These are phyloP conservation scores for Eriosoma lanigerum DNA, from an alignment of 1,140 invertebrate species.

Conservation along the genomic window DNA sequence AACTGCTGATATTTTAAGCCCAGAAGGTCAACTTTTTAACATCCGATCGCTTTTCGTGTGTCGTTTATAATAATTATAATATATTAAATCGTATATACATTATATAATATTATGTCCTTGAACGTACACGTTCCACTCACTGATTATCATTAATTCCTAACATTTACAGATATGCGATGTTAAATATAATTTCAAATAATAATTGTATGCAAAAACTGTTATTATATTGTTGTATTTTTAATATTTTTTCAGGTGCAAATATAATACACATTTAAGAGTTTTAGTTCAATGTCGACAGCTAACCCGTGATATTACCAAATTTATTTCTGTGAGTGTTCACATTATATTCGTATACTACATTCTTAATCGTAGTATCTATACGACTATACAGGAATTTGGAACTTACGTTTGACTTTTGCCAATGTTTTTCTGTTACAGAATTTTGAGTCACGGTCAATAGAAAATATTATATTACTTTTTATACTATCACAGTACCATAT, in stretches of 20 bases:
- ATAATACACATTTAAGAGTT: constrained; percentile 36
- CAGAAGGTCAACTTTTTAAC: constrained; percentile 7
- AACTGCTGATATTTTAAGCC: neutral
- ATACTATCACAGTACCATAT: neutral
- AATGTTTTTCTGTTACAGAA: neutral
- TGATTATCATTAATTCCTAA: neutral
- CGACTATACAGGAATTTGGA: neutral
- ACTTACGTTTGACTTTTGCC: neutral
- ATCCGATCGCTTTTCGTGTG: neutral
- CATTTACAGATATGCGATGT: neutral
- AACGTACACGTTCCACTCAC: neutral
- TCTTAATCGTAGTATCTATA: too few species aligned
- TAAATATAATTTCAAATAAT: neutral
- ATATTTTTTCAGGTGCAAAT: constrained; percentile 45
- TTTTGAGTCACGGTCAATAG: neutral
- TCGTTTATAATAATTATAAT: neutral
- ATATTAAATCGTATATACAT: neutral
- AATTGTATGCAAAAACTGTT: neutral
- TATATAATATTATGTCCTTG: neutral
- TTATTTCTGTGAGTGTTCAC: neutral
- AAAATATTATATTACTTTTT: neutral
- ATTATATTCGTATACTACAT: neutral
- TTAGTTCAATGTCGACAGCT: constrained; percentile 50
- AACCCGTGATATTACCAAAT: constrained; percentile 24
- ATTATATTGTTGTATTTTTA: neutral